Evolutionary conservation across 2,888 invertebrate species (phyloP).

Genomic region (Chorisops tibialis): DNA sequence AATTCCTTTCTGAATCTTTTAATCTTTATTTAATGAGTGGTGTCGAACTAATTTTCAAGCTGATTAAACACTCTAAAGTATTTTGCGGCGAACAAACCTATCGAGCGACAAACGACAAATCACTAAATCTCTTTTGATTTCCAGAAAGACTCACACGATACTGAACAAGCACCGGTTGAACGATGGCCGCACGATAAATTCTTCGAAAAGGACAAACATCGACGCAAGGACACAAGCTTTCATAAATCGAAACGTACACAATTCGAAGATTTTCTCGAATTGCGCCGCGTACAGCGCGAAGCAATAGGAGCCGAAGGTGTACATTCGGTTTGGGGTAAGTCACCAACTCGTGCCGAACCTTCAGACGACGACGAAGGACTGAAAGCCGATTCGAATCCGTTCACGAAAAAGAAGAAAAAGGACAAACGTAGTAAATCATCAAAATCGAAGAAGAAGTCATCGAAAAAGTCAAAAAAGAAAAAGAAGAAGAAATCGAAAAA

Average conservation of each 20-base stretch:
- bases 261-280: slow-evolving; percentile 66
- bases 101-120: no score
- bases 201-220: slow-evolving; percentile 37
- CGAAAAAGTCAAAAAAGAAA: slow-evolving; percentile 53
- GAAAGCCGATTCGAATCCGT: slow-evolving; percentile 40
- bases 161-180: slow-evolving; percentile 27
- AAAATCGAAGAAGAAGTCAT: slow-evolving; percentile 53
- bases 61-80: no score
- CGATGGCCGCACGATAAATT: slow-evolving; percentile 44
- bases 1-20: no score
- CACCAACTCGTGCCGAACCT: slow-evolving; percentile 63
- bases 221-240: slow-evolving; percentile 29
- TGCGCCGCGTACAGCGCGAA: slow-evolving; percentile 69
- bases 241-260: slow-evolving; percentile 27
- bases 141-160: background rate
- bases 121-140: background rate
- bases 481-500: slow-evolving; percentile 50
- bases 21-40: no score
- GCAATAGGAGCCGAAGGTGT: slow-evolving; percentile 68
- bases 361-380: slow-evolving; percentile 52
- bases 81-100: no score
- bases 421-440: slow-evolving; percentile 42
- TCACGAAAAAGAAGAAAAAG: slow-evolving; percentile 32
- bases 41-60: no score
- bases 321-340: slow-evolving; percentile 70